phyloP scores from a whole-genome alignment of 2,797 vertebrate genomes.

The Chlorospingus semifuscus region DNA sequence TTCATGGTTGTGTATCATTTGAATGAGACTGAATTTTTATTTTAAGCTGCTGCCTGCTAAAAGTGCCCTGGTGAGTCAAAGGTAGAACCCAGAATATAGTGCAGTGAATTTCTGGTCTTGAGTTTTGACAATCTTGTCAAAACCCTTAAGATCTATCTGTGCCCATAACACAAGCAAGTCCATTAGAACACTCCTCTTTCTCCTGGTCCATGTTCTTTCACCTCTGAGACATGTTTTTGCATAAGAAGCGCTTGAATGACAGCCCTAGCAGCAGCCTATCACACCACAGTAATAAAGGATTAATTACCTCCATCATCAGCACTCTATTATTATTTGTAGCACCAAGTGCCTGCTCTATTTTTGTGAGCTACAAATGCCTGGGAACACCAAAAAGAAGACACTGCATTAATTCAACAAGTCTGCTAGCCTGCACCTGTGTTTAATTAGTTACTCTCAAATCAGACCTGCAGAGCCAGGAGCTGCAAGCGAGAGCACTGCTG shows the following conservation, averaged over 20 bases:
- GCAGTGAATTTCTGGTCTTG: not conserved
- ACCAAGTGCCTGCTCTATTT: slow-evolving; percentile 6
- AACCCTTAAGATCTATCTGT: not conserved
- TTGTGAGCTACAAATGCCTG: slow-evolving; percentile 29
- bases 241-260: slow-evolving; percentile 31
- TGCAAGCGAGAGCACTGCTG: not conserved
- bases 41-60: not conserved
- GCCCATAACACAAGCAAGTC: not conserved
- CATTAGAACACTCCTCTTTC: not conserved
- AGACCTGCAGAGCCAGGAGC: slow-evolving; percentile 44
- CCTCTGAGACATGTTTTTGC: slow-evolving; percentile 22
- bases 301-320: slow-evolving; percentile 31
- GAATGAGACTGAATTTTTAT: not conserved
- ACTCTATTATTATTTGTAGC: slow-evolving; percentile 49
- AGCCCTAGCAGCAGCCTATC: slow-evolving; percentile 44
- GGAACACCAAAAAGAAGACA: slow-evolving; percentile 38
- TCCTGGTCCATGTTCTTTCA: not conserved
- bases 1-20: not conserved
- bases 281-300: slow-evolving; percentile 41
- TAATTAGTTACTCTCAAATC: slow-evolving; percentile 59
- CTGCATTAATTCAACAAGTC: slow-evolving; percentile 57
- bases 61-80: not conserved
- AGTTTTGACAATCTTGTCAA: not conserved
- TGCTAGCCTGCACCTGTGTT: slow-evolving; percentile 45
- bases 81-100: not conserved